Evolutionary conservation across 2,113 vertebrate species (phyloP).

Genomic region (Tachycineta bicolor): DNA sequence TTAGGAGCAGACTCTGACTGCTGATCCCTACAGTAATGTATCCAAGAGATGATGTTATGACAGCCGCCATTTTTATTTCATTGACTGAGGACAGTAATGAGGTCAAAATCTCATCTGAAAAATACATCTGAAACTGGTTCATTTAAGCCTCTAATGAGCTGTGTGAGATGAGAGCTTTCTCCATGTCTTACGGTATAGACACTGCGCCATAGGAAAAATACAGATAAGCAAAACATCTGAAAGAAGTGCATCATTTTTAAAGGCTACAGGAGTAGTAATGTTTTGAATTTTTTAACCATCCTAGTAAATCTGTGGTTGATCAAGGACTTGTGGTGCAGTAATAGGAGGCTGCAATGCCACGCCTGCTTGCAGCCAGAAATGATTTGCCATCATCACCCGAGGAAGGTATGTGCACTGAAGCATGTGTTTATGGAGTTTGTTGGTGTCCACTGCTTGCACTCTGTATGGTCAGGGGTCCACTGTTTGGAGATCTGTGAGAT

Average conservation of each 20-base stretch:
- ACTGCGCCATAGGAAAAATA: not conserved
- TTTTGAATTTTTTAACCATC: slow-evolving; percentile 4
- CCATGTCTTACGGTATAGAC: not conserved
- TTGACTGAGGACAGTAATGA: slow-evolving; percentile 63
- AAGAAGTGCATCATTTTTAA: not conserved
- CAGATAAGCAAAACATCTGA: not conserved
- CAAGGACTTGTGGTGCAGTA: not conserved
- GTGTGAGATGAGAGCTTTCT: slow-evolving; percentile 57
- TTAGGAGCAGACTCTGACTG: slow-evolving; percentile 46
- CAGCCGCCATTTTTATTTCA: slow-evolving; percentile 62
- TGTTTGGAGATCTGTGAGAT: not conserved
- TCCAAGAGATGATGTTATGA: slow-evolving; percentile 41
- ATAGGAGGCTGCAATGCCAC: not conserved
- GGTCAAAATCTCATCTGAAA: slow-evolving; percentile 42
- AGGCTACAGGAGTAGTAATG: not conserved
- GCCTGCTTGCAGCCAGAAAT: not conserved
- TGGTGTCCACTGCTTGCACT: not conserved
- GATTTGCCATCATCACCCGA: rapidly evolving
- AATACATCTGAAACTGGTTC: slow-evolving; percentile 57
- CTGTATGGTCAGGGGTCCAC: not conserved
- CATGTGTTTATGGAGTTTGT: not conserved
- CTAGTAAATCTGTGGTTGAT: not conserved
- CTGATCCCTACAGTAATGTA: slow-evolving; percentile 13
- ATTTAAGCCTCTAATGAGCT: slow-evolving; percentile 68
- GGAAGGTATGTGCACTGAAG: not conserved